These are phyloP conservation scores for Cheilosia urbana DNA, from an alignment of 2,888 invertebrate genomes.

Conservation along the genomic window DNA sequence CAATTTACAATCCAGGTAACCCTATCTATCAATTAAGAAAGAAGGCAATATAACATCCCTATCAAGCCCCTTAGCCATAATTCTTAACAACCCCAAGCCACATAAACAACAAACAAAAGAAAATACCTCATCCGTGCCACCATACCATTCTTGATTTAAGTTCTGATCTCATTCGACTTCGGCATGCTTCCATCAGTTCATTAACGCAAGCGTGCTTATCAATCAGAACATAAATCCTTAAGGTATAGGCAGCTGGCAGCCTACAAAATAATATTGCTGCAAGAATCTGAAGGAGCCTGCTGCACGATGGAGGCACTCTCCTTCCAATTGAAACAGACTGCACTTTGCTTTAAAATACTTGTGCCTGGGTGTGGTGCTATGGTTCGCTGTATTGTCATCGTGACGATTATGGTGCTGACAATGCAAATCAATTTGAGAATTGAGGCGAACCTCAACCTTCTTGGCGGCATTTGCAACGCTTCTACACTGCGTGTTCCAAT, in stretches of 20 bases:
- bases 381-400: conserved; percentile 1
- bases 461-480: conserved; percentile 7
- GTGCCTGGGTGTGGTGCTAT: background rate
- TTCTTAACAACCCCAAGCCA: background rate
- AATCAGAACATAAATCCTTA: conserved; percentile 29
- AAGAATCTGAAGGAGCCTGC: conserved; percentile 28
- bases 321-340: conserved; percentile 46
- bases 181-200: conserved; percentile 22
- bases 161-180: conserved; percentile 1
- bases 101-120: background rate
- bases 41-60: too few relatives aligned
- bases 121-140: conserved; percentile 4
- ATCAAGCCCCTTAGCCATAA: background rate
- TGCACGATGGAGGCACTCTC: conserved; percentile 7
- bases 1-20: too few relatives aligned
- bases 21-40: too few relatives aligned
- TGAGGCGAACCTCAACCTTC: conserved; percentile 25
- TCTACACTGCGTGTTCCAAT: conserved; percentile 40
- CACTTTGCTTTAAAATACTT: conserved; percentile 29
- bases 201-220: conserved; percentile 59
- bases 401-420: conserved; percentile 44
- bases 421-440: conserved; percentile 66
- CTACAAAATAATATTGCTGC: conserved; percentile 2
- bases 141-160: conserved; percentile 25
- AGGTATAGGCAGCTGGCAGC: conserved; percentile 18